Evolutionary conservation across 2,888 invertebrate species (phyloP).

Genomic region (Lordiphosa andalusiaca): DNA sequence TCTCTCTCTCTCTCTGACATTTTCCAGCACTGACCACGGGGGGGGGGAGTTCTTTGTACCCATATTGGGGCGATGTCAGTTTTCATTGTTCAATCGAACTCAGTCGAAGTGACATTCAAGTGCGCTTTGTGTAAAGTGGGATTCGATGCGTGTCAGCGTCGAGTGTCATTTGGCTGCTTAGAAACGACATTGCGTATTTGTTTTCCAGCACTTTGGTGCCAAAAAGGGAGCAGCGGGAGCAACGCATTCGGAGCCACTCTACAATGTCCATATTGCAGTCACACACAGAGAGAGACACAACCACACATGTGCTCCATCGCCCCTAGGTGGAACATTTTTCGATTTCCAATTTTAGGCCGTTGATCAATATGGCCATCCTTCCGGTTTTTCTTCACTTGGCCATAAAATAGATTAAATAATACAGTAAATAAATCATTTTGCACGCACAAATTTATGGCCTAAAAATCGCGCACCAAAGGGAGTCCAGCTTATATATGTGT

Average conservation of each 20-base stretch:
- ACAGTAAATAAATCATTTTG: slow-evolving; percentile 65
- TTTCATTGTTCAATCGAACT: slow-evolving; percentile 12
- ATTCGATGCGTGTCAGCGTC: slow-evolving; percentile 52
- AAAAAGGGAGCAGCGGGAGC: slow-evolving; percentile 25
- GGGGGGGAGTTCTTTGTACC: too few relatives aligned
- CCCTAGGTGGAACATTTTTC: too few relatives aligned
- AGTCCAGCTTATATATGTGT: slow-evolving; percentile 17
- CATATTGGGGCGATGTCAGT: neutral
- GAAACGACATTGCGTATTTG: slow-evolving; percentile 26
- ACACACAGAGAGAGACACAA: too few relatives aligned
- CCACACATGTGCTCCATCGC: too few relatives aligned
- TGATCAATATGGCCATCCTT: neutral
- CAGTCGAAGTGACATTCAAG: slow-evolving; percentile 43
- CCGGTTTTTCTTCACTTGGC: neutral
- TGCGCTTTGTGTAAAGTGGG: slow-evolving; percentile 51
- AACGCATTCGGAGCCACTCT: too few relatives aligned
- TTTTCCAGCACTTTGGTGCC: slow-evolving; percentile 20
- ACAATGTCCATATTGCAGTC: neutral
- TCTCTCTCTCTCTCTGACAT: too few relatives aligned
- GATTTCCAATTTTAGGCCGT: too few relatives aligned
- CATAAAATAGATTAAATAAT: slow-evolving; percentile 62
- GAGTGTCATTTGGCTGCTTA: slow-evolving; percentile 39
- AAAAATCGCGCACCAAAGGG: slow-evolving; percentile 36
- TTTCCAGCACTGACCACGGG: too few relatives aligned
- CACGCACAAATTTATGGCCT: slow-evolving; percentile 41